A percentile compares a stretch with the other conserved stretches of the same genome.
These are phyloP conservation scores for Cistogaster globosa DNA, from an alignment of 2,888 invertebrate genomes.

Conservation along the genomic window DNA sequence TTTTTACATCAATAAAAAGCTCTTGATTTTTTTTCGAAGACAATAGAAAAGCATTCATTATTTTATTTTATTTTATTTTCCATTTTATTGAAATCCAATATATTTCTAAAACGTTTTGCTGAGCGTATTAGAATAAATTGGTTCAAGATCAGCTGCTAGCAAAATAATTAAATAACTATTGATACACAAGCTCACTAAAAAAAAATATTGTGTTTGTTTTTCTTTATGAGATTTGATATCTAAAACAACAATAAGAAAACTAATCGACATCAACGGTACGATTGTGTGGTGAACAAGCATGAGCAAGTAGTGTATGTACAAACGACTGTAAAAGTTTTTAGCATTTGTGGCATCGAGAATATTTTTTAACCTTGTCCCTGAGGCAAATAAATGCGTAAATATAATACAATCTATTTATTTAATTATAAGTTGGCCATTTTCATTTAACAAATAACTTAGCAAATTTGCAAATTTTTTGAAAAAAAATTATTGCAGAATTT, in stretches of 20 bases:
- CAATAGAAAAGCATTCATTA: slow-evolving; percentile 15
- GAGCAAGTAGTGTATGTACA: background rate
- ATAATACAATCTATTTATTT: slow-evolving; percentile 43
- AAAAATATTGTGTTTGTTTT: background rate
- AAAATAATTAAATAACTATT: slow-evolving; percentile 57
- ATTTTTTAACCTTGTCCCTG: slow-evolving; percentile 61
- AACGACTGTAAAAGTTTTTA: slow-evolving; percentile 16
- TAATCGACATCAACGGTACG: slow-evolving; percentile 35
- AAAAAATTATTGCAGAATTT: background rate
- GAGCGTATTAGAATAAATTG: slow-evolving; percentile 61
- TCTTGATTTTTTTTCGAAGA: too few relatives aligned
- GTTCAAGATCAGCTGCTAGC: slow-evolving; percentile 69
- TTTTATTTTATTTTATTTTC: background rate
- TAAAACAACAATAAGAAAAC: slow-evolving; percentile 49
- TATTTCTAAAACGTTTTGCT: slow-evolving; percentile 31
- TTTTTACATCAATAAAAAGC: too few relatives aligned
- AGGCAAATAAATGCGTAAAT: slow-evolving; percentile 58
- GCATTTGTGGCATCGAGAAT: slow-evolving; percentile 60
- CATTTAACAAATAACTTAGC: background rate
- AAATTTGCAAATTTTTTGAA: background rate
- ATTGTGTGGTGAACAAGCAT: slow-evolving; percentile 32
- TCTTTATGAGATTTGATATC: slow-evolving; percentile 59
- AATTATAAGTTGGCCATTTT: slow-evolving; percentile 22
- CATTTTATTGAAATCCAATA: slow-evolving; percentile 52
- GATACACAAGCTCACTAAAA: slow-evolving; percentile 27